Evolutionary conservation across 2,113 vertebrate genomes (phyloP).

Genomic region (Narcine bancroftii): DNA sequence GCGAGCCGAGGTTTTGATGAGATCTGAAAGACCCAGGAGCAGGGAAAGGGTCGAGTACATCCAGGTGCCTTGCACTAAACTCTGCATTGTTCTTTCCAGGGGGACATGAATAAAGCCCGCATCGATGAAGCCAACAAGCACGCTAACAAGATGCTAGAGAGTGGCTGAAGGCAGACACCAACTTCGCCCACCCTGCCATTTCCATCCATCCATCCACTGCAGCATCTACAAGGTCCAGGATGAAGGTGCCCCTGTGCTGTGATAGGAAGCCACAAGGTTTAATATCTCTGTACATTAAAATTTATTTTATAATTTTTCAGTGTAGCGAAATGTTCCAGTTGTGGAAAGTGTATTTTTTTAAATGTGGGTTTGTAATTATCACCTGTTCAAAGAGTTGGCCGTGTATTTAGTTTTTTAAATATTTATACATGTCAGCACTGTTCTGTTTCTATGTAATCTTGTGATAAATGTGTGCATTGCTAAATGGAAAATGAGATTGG

Average conservation of each 20-base stretch:
- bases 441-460: constrained; percentile 25
- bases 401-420: constrained; percentile 33
- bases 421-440: background rate
- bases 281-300: constrained; percentile 26
- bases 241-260: background rate
- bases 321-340: constrained; percentile 16
- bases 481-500: background rate
- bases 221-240: constrained; percentile 6
- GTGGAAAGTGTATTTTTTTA: constrained; percentile 31
- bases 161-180: constrained; percentile 41
- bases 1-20: no score
- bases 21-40: no score
- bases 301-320: constrained; percentile 22
- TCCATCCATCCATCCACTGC: background rate
- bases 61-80: background rate
- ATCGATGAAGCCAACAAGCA: constrained; percentile 65
- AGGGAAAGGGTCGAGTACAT: background rate
- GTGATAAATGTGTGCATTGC: background rate
- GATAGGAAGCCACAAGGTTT: constrained; percentile 8
- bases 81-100: constrained; percentile 46
- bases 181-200: constrained; percentile 41
- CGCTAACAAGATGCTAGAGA: constrained; percentile 51
- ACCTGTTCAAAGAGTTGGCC: constrained; percentile 2
- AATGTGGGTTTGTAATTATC: constrained; percentile 21
- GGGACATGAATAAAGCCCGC: constrained; percentile 56